Evolutionary conservation across 2,888 invertebrate species (phyloP).

Genomic region (Drosophila gaucha): DNA sequence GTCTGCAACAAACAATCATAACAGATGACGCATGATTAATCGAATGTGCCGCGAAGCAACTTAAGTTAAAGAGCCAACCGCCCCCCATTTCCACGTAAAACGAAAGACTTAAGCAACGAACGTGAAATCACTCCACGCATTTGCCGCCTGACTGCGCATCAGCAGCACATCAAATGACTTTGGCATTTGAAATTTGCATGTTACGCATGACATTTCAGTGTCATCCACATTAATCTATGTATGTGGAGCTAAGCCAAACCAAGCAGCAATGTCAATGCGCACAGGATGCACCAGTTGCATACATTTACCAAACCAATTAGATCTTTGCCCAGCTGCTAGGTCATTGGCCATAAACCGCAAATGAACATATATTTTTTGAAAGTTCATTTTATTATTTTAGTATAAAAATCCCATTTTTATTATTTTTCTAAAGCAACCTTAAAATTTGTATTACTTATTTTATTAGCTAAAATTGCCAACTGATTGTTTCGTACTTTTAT

Average conservation of each 20-base stretch:
- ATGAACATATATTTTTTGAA: not conserved
- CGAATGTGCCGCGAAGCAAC: conserved; percentile 47
- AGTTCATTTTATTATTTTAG: not conserved
- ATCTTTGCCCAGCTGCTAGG: not conserved
- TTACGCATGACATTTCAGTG: conserved; percentile 81
- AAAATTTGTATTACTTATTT: fast-evolving
- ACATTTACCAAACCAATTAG: conserved; percentile 45
- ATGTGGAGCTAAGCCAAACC: conserved; percentile 23
- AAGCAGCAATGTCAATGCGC: conserved; percentile 67
- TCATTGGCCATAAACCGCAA: not conserved
- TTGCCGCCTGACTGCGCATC: conserved; percentile 64
- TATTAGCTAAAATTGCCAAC: too few relatives aligned
- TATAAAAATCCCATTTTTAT: not conserved
- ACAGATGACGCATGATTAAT: conserved; percentile 58
- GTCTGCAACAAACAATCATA: conserved; percentile 86
- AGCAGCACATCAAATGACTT: conserved; percentile 13
- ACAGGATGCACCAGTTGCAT: conserved; percentile 79
- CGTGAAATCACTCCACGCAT: conserved; percentile 52
- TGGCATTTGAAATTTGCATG: conserved; percentile 60
- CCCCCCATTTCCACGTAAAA: too few relatives aligned
- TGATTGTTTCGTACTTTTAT: not conserved
- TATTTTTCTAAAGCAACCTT: not conserved
- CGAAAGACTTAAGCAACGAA: conserved; percentile 58
- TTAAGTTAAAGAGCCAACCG: conserved; percentile 27
- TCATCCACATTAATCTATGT: conserved; percentile 44